Evolutionary conservation across 2,113 vertebrate genomes (phyloP).

Genomic region (Corvus moneduloides): DNA sequence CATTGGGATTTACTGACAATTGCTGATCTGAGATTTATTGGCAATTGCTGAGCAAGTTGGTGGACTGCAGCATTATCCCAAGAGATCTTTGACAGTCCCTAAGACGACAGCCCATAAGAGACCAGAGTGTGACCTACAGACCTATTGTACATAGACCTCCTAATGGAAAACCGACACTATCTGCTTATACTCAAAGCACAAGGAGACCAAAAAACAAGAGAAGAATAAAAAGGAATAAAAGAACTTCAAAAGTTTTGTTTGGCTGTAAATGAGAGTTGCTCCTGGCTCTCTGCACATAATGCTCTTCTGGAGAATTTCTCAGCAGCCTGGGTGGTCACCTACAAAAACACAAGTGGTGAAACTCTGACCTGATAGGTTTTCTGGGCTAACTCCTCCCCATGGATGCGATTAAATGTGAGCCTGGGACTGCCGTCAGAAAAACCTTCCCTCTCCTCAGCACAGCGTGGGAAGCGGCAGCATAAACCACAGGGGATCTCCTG

Average conservation of each 20-base stretch:
- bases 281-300: not conserved
- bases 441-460: not conserved
- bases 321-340: not conserved
- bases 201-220: not conserved
- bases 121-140: not conserved
- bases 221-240: not conserved
- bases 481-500: not conserved
- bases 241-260: not conserved
- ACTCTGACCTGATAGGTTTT: not conserved
- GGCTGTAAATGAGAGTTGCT: not conserved
- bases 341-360: not conserved
- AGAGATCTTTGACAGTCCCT: not conserved
- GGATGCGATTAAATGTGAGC: not conserved
- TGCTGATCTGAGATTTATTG: not conserved
- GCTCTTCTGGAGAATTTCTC: not conserved
- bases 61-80: not conserved
- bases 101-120: not conserved
- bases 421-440: not conserved
- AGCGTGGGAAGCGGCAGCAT: accelerated
- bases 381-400: not conserved
- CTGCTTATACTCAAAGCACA: not conserved
- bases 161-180: not conserved
- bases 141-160: not conserved
- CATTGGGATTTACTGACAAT: not conserved
- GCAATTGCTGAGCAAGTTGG: not conserved